Evolutionary conservation across 2,888 invertebrate species (phyloP), one percentile per base, ranked within the genome.

Genomic region (Shargacucullia verbasci): DNA sequence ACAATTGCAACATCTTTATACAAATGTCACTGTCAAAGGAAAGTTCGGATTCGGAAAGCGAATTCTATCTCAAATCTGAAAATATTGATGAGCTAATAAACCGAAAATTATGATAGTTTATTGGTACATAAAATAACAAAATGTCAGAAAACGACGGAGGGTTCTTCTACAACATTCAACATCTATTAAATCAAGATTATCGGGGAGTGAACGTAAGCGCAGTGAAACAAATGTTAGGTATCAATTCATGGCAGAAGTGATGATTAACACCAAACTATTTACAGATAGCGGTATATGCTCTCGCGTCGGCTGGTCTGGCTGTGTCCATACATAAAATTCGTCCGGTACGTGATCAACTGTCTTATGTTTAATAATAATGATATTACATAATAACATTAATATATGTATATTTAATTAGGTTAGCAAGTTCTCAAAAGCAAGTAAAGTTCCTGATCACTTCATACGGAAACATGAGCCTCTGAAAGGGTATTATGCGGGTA

Each of bases 391-490:
- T 84, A 80, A 70, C 71, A 73, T 70, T n/a, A n/a, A 55, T 69
- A 53, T 65, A 65, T 37, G 43, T 73, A 59, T 68, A 70, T 75
- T 44, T 73, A 76, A 80, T 69, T 81, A 95, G 95, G 94, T 96
- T 81, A 94, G 95, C 83, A 96, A 95, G 87, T 96, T 95, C 81
- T 94, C 94, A 33, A 95, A 94, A 77, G 95, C 95, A 12, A 86
- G 86, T 25, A 94, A 95, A 82, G 89, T 96, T 75, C 96, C 96
- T 58, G 89, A 90, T 35, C 94, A 94, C 73, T 96, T 96, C 71
- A 84, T 95, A 68, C 87, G 83, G 66, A 88, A 89, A 13, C 94
- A 93, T 84, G 91, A 94, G 72, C 86, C 91, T 0, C 83, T 95
- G 44, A 87, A 85, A 70, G 96, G 95, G 6, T 84, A 81, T 11